These are phyloP conservation scores for Xenopus borealis DNA, from an alignment of 2,113 vertebrate genomes.

Conservation along the genomic window DNA sequence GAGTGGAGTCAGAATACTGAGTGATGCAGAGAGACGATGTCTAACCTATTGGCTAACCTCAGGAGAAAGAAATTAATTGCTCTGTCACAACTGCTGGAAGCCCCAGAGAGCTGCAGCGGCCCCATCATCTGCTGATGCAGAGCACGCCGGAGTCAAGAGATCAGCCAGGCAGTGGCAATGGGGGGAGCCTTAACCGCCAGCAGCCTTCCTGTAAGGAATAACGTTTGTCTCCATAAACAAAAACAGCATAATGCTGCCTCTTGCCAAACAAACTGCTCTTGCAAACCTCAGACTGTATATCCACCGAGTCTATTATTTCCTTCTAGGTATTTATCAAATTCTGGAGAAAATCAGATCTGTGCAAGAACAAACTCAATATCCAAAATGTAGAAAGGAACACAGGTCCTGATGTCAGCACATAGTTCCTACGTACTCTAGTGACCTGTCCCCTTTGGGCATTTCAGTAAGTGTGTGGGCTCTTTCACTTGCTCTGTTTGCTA, in stretches of 20 bases:
- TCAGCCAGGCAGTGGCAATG: slow-evolving; percentile 21
- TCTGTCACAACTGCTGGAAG: slow-evolving; percentile 38
- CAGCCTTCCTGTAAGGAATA: slow-evolving; percentile 3
- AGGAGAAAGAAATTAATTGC: slow-evolving; percentile 46
- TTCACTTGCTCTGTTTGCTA: no score
- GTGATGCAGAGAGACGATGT: slow-evolving; percentile 35
- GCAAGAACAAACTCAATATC: not conserved
- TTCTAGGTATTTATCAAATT: not conserved
- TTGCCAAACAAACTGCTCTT: not conserved
- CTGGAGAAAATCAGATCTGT: not conserved
- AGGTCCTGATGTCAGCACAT: no score
- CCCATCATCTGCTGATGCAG: slow-evolving; percentile 33
- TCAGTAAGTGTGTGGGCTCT: no score
- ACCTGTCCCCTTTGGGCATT: no score
- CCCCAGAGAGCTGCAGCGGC: slow-evolving; percentile 28
- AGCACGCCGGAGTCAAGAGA: slow-evolving; percentile 9
- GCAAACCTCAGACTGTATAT: not conserved
- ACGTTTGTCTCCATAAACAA: not conserved
- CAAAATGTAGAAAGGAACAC: no score
- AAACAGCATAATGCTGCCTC: not conserved
- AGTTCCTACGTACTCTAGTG: no score
- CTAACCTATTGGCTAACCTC: slow-evolving; percentile 37
- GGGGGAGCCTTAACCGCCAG: slow-evolving; percentile 10
- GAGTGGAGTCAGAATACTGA: slow-evolving; percentile 28
- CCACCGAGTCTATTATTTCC: not conserved